A percentile compares a stretch with the other conserved stretches of the same genome.
phyloP scores from a whole-genome alignment of 2,113 vertebrate species.

The Ciconia boyciana region DNA sequence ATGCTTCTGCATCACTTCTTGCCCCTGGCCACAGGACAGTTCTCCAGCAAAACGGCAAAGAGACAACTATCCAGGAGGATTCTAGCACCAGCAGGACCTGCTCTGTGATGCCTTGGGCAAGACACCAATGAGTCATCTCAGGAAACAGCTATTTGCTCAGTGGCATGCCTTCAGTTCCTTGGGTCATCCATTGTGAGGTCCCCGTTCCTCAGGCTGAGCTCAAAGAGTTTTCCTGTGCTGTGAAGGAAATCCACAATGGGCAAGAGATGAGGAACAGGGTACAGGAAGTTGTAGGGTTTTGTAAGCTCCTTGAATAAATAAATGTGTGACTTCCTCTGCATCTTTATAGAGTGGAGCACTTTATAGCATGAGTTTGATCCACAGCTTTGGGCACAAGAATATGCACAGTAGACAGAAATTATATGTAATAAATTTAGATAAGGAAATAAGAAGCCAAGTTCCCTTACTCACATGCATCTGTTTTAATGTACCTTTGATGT shows the following conservation, averaged over 20 bases:
- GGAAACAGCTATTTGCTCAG: background rate
- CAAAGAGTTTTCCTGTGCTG: background rate
- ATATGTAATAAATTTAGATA: background rate
- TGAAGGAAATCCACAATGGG: background rate
- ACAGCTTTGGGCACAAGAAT: background rate
- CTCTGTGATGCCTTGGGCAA: background rate
- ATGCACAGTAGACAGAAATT: background rate
- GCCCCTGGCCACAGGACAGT: background rate
- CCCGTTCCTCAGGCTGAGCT: background rate
- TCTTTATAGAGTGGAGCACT: background rate
- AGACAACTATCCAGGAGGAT: background rate
- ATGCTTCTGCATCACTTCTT: background rate
- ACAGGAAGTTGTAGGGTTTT: background rate
- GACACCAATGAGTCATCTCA: background rate
- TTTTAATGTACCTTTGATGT: background rate
- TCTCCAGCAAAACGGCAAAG: background rate
- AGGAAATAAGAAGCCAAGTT: background rate
- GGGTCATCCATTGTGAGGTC: background rate
- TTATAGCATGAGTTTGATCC: background rate
- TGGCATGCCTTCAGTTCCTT: background rate
- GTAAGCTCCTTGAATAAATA: background rate
- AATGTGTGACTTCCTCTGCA: background rate
- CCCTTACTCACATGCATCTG: background rate
- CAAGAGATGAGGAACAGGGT: background rate
- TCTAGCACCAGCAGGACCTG: background rate